phyloP scores from a whole-genome alignment of 2,113 vertebrate genomes.

The Festucalex cinctus region DNA sequence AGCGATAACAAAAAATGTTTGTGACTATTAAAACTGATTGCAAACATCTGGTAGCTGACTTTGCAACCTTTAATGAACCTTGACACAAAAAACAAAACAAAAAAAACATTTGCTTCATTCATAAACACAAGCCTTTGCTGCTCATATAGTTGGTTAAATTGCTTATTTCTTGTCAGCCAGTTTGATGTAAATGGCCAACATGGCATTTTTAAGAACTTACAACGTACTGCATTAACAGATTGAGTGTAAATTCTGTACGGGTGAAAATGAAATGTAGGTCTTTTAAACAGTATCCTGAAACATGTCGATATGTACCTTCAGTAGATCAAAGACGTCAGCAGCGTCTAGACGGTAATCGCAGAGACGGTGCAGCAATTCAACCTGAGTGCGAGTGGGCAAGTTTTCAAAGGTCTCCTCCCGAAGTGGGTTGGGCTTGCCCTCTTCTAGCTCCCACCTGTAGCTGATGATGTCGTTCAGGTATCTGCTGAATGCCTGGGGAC shows the following conservation, averaged over 20 bases:
- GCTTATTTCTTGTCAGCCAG: too few species aligned
- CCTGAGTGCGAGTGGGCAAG: slow-evolving; percentile 83
- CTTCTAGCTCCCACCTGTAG: slow-evolving; percentile 96
- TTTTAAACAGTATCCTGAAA: neutral
- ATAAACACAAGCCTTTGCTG: too few species aligned
- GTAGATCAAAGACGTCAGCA: slow-evolving; percentile 93
- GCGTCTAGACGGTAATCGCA: slow-evolving; percentile 96
- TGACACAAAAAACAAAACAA: too few species aligned
- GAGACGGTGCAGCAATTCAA: slow-evolving; percentile 91
- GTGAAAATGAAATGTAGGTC: neutral
- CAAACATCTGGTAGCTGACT: too few species aligned
- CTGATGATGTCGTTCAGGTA: slow-evolving; percentile 98
- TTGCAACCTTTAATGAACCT: too few species aligned
- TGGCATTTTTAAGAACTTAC: neutral
- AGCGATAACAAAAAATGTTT: too few species aligned
- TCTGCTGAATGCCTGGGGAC: slow-evolving; percentile 85
- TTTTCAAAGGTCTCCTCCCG: slow-evolving; percentile 82
- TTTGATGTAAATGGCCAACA: too few species aligned
- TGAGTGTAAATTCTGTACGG: too few species aligned
- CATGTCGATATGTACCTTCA: slow-evolving; percentile 78
- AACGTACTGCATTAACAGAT: neutral
- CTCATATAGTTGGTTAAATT: too few species aligned
- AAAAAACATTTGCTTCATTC: too few species aligned
- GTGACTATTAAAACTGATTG: too few species aligned
- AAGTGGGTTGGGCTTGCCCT: slow-evolving; percentile 93